Percentiles rank a stretch among this genome's conserved stretches.
Conservation (phyloP, 2,888 invertebrate species). For the Anticlea derivata region DNA sequence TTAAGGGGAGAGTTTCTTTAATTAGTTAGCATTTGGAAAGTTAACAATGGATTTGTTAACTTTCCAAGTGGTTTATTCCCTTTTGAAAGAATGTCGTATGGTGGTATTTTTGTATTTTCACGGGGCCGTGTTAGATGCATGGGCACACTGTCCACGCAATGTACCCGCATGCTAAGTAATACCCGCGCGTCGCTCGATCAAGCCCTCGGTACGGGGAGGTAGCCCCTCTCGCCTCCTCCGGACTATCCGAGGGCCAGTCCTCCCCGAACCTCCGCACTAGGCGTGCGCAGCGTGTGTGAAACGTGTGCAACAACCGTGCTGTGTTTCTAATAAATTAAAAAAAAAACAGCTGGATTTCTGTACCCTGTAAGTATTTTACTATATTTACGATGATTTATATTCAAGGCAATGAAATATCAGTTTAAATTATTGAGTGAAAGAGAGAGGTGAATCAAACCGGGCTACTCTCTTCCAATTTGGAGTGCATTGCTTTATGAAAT, state of each 20-base stretch:
- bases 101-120: no score
- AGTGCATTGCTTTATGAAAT: constrained; percentile 14
- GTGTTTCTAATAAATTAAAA: constrained; percentile 59
- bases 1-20: no score
- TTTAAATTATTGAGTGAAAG: constrained; percentile 49
- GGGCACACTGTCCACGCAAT: constrained; percentile 54
- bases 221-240: constrained; percentile 59
- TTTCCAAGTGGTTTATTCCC: no score
- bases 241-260: constrained; percentile 64
- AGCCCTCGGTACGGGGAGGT: constrained; percentile 53
- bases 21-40: no score
- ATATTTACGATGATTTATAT: no score
- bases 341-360: constrained; percentile 64
- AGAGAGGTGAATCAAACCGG: not conserved
- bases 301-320: constrained; percentile 61
- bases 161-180: constrained; percentile 58
- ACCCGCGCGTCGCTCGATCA: constrained; percentile 37
- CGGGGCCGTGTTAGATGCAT: no score
- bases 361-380: constrained; percentile 58
- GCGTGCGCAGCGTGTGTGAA: constrained; percentile 52
- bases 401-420: no score
- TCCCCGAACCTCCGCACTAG: constrained; percentile 53
- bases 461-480: constrained; percentile 25
- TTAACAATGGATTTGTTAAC: no score
- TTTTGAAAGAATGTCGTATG: not conserved